A percentile compares a stretch with the other conserved stretches of the same genome.
Conservation (phyloP, 1,140 invertebrate genomes). For the Leptoteleia sp. region DNA sequence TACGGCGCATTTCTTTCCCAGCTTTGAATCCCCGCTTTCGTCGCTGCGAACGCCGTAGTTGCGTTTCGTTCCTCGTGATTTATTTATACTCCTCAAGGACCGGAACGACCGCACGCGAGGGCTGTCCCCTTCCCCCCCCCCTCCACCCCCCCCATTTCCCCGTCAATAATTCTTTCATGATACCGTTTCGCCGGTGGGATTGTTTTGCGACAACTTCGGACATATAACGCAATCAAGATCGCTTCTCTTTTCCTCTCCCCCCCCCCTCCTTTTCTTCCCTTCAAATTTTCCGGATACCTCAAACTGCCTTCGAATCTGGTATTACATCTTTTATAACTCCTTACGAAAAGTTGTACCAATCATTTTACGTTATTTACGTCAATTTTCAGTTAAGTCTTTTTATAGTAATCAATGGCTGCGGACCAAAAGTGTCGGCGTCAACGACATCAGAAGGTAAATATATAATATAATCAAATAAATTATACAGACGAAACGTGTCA, state of each 20-base stretch:
- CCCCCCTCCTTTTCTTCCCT: too few relatives aligned
- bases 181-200: conserved; percentile 56
- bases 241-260: too few relatives aligned
- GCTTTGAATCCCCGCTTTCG: conserved; percentile 55
- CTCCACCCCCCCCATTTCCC: conserved; percentile 44
- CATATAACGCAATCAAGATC: conserved; percentile 51
- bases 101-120: conserved; percentile 59
- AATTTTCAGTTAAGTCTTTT: too few relatives aligned
- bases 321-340: conserved; percentile 37
- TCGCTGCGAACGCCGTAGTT: conserved; percentile 37
- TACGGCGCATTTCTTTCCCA: conserved; percentile 42
- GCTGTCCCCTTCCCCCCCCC: conserved; percentile 39
- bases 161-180: conserved; percentile 60
- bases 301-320: conserved; percentile 1
- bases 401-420: too few relatives aligned
- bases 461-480: too few relatives aligned
- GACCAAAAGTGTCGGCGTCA: too few relatives aligned
- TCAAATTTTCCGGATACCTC: conserved; percentile 3
- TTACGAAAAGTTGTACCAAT: conserved; percentile 7
- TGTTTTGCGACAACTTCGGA: conserved; percentile 51
- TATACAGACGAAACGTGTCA: too few relatives aligned
- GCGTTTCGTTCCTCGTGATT: conserved; percentile 65
- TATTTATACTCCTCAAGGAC: conserved; percentile 66
- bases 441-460: too few relatives aligned
- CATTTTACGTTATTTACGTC: conserved; percentile 10